Base-by-base conservation (phyloP, 1,140 invertebrate species). In the Eulimnadia texana region DNA sequence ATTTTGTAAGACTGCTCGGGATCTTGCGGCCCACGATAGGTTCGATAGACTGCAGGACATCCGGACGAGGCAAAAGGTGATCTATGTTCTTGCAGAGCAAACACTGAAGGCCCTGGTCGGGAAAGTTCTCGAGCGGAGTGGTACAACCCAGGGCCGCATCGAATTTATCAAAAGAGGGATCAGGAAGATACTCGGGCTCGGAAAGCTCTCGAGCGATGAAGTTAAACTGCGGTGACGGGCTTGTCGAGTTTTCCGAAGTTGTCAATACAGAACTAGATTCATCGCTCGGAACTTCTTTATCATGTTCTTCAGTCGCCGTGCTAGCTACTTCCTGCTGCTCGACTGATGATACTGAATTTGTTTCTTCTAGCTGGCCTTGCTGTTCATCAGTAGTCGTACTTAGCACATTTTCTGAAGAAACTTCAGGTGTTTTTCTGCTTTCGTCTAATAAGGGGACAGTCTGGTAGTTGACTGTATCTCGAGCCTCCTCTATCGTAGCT, bases 21-120 rank as follows among this genome's bases (percentile, higher is more conserved):
- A 57, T 57, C 16, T 27, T 27, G 13, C 29, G 27, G 16, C 55
- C 55, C 2, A 57, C 28, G 1, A 57, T 33, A 42, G 28, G 55
- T 33, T 57, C 55, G n/a, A 57, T 19, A 3, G 27, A 29, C 11
- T 29, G 22, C 3, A 33, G 27, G 3, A 57, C 29, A 22, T 57
- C 55, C 22, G 33, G 55, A 22, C 55, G 27, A 29, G 55, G 55
- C 13, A 57, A 22, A n/a, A 57, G 55, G 22, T 57, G 55, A 33
- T 57, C 55, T 23, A 57, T 29, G 33, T 57, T 57, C 6, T 57
- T 57, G 25, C 55, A 57, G 27, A 57, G 28, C 11, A 57, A n/a
- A 25, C 55, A 57, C 29, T 57, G 55, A n/a, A 57, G 55, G 10
- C 33, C 55, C 9, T 57, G 27, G n/a, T 57, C 55, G 20, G 33